phyloP scores from a whole-genome alignment of 1,140 invertebrate species.

The Drosophila sucinea region DNA sequence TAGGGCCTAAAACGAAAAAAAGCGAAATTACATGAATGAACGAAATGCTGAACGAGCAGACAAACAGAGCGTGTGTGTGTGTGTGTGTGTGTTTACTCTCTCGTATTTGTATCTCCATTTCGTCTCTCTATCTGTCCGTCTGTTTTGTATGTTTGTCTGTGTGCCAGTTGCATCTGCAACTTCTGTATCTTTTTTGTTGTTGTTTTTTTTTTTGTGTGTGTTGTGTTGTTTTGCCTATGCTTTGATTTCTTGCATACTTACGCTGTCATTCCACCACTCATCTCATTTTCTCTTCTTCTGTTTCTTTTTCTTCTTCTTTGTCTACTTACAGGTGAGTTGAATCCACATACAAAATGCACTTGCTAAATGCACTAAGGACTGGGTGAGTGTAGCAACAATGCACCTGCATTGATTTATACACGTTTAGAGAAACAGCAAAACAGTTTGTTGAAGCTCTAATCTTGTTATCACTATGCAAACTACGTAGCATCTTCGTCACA shows the following conservation, averaged over 20 bases:
- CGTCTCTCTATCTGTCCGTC: conserved; percentile 6
- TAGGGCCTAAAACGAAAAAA: conserved; percentile 36
- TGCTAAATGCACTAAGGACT: conserved; percentile 19
- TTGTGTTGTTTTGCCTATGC: conserved; percentile 15
- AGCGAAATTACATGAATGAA: conserved; percentile 72
- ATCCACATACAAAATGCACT: conserved; percentile 7
- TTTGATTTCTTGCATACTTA: conserved; percentile 43
- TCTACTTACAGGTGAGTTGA: conserved; percentile 26
- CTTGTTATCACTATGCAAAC: conserved; percentile 15
- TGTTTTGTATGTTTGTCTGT: conserved; percentile 23
- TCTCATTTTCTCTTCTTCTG: not conserved
- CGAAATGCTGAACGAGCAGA: conserved; percentile 6
- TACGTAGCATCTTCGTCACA: not conserved
- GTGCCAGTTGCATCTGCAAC: conserved; percentile 8
- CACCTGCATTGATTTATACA: conserved; percentile 10
- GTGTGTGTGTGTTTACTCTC: not conserved
- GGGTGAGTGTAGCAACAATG: conserved; percentile 10
- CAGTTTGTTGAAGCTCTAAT: conserved; percentile 3
- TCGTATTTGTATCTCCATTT: conserved; percentile 29
- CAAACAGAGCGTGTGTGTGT: not conserved
- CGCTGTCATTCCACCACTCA: conserved; percentile 8
- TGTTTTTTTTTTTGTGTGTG: not conserved
- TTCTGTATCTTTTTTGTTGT: conserved; percentile 4
- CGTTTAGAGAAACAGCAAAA: not conserved
- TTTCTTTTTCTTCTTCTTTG: not conserved